A percentile compares a stretch with the other conserved stretches of the same genome.
Evolutionary conservation across 1,140 invertebrate species (phyloP).

Genomic region (Hyles euphorbiae): DNA sequence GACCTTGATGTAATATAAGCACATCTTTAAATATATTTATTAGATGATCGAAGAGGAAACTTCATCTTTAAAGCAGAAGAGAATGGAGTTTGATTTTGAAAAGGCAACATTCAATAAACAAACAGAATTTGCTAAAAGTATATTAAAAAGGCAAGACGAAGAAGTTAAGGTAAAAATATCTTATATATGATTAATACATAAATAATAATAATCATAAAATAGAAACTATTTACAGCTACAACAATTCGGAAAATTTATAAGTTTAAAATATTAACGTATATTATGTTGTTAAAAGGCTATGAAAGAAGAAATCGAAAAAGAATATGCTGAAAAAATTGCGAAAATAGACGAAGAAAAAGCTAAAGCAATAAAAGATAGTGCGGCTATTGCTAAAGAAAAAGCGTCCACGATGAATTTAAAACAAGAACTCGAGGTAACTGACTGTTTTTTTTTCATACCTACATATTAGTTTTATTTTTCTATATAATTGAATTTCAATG

Average conservation of each 20-base stretch:
- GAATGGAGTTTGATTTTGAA: slow-evolving; percentile 70
- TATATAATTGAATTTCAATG: slow-evolving; percentile 14
- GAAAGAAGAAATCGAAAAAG: slow-evolving; percentile 61
- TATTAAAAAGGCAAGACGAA: slow-evolving; percentile 66
- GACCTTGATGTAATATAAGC: too few species aligned
- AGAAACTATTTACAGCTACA: not conserved
- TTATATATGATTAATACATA: too few species aligned
- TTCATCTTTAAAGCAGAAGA: slow-evolving; percentile 54
- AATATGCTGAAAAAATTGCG: slow-evolving; percentile 57
- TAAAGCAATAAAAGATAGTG: slow-evolving; percentile 49
- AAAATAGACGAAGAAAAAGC: slow-evolving; percentile 60
- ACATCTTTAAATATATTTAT: too few species aligned
- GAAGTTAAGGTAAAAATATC: slow-evolving; percentile 51
- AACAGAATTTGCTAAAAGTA: slow-evolving; percentile 66
- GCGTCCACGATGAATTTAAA: slow-evolving; percentile 54
- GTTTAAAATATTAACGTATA: not conserved
- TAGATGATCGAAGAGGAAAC: slow-evolving; percentile 70
- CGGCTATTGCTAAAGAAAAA: slow-evolving; percentile 56
- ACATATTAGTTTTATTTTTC: slow-evolving; percentile 1
- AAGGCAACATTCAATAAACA: slow-evolving; percentile 66
- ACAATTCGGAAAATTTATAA: too few species aligned
- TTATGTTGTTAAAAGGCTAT: slow-evolving; percentile 36
- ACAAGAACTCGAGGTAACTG: slow-evolving; percentile 56
- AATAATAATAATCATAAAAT: too few species aligned
- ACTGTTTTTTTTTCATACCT: slow-evolving; percentile 1